Base-by-base conservation (phyloP, 1,140 invertebrate species). In the Drosophila trapezifrons region DNA sequence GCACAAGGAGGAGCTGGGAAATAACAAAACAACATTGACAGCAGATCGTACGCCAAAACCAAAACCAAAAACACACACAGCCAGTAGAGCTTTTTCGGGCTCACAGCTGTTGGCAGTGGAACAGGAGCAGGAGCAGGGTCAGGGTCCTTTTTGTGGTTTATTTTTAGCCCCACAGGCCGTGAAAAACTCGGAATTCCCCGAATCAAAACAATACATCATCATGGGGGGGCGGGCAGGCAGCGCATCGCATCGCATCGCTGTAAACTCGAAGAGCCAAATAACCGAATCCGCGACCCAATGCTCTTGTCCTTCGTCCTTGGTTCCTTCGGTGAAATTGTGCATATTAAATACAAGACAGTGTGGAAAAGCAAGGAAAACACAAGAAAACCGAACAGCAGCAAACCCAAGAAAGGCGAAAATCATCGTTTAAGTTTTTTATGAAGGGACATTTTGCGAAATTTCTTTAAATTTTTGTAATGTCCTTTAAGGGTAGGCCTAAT, bases 151-250 rank as follows among this genome's bases (percentile, higher is more conserved):
- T 37, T 54, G 54, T 46, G 66, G 66, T 87, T 86, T 86, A 87
- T 87, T 87, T 86, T 86, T 79, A 87, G 76, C 70, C 76, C 78
- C 75, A 76, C 46, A 56, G 38, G 56, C 37, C 45, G 65, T 69
- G 65, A 72, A 56, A 76, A 38, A 73, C 67, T 63, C 54, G 60
- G 49, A 79, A 67, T 74, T 69, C 74, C 65, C 37, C 55, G 58
- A 72, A 64, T 69, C 65, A 86, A 82, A 82, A 86, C 78, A 82
- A 87, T 86, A 82, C 79, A 82, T 87, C 79, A 87, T 87, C 70
- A 65, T 55, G 40, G 60, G 35, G 29, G 40, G 35, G 20, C 18
- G 51, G 32, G 2, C 32, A 18, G 37, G 32, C 51, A 37, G 37
- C 51, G 51, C 47, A 51, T 52, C 49, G 49, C 49, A 35, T 35